A percentile compares a stretch with the other conserved stretches of the same genome.
Conservation (phyloP, 2,888 invertebrate genomes). For the Archaeoteleia sp. region DNA sequence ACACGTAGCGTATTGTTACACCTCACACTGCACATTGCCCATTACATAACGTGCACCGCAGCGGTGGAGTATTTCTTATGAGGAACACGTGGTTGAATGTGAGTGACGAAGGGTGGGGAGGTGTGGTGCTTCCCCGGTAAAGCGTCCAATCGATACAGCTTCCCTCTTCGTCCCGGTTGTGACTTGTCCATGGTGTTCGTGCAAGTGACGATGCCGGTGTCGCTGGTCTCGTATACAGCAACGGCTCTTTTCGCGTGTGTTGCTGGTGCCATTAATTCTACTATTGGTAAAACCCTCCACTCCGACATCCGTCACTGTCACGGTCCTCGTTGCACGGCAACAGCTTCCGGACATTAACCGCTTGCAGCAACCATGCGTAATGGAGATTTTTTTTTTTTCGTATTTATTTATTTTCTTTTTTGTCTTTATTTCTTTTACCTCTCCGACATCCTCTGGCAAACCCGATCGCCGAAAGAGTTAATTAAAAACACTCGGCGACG, state of each 20-base stretch:
- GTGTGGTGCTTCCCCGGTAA: conserved; percentile 65
- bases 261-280: conserved; percentile 28
- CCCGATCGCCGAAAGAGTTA: conserved; percentile 14
- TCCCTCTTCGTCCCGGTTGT: conserved; percentile 61
- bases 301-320: conserved; percentile 27
- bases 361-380: conserved; percentile 16
- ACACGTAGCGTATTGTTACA: too few species aligned
- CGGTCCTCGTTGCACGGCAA: conserved; percentile 14
- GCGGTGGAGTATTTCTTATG: conserved; percentile 15
- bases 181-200: conserved; percentile 43
- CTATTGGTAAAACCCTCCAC: conserved; percentile 12
- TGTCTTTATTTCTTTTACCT: too few species aligned
- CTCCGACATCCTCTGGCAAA: neutral
- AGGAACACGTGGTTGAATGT: conserved; percentile 39
- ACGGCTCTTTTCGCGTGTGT: conserved; percentile 30
- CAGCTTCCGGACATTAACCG: conserved; percentile 23
- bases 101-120: conserved; percentile 4
- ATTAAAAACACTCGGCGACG: conserved; percentile 16
- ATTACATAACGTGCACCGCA: too few species aligned
- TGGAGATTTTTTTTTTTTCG: conserved; percentile 20
- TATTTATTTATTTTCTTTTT: too few species aligned
- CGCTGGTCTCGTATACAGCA: conserved; percentile 16
- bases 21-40: too few species aligned
- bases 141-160: conserved; percentile 73
- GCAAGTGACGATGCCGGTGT: conserved; percentile 49